phyloP scores from a whole-genome alignment of 64 coral and sea anemone species.

The Porites australiensis region DNA sequence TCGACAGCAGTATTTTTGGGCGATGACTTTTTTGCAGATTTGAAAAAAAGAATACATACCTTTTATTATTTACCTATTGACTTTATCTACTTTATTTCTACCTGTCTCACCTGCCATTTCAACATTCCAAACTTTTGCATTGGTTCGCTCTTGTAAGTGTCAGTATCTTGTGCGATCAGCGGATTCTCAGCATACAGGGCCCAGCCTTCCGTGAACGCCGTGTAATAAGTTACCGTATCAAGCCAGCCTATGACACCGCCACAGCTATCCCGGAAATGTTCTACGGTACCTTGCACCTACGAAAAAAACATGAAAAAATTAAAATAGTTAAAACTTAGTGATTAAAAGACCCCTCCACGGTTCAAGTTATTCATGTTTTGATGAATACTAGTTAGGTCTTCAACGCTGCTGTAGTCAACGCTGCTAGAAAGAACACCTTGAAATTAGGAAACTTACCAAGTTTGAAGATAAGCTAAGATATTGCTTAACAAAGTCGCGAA shows the following conservation, averaged over 20 bases:
- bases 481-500: no score
- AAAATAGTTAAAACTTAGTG: background rate
- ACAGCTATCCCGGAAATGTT: conserved; percentile 83
- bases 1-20: no score
- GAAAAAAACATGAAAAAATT: background rate
- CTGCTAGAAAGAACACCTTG: no score
- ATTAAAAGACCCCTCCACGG: background rate
- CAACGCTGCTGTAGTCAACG: no score
- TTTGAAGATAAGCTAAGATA: no score
- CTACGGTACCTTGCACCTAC: conserved; percentile 75
- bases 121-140: conserved; percentile 92
- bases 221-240: conserved; percentile 65
- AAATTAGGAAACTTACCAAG: no score
- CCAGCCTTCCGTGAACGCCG: conserved; percentile 88
- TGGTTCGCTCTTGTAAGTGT: conserved; percentile 62
- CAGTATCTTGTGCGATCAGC: conserved; percentile 73
- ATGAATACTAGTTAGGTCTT: no score
- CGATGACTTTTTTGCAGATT: no score
- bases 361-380: no score
- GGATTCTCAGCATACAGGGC: conserved; percentile 88
- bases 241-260: conserved; percentile 78
- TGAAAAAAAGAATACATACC: no score
- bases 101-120: conserved; percentile 73
- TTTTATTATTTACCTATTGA: no score
- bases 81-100: no score